Evolutionary conservation across 2,797 vertebrate genomes (phyloP), one percentile per base, ranked within the genome.

Genomic region (Xyrichtys novacula): DNA sequence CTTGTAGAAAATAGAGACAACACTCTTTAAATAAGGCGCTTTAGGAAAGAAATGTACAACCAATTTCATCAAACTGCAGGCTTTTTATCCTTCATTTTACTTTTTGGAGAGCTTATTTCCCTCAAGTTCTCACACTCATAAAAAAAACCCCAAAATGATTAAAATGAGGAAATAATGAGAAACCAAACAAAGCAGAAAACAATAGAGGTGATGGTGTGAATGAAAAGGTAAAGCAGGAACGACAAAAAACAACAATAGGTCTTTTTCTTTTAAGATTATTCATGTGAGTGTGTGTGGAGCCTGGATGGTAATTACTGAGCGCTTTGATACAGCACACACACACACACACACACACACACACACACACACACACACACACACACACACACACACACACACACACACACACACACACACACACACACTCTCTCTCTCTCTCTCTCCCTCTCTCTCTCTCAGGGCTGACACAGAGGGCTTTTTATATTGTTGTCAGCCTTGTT

Each of bases 401-500:
- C 42, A 22, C 42, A n/a, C n/a, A n/a, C n/a, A n/a, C n/a, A n/a
- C n/a, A n/a, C 12, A 44, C 42, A 43, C 19, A 22, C 40, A 20
- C 40, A 20, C 40, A 19, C 40, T 8, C n/a, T n/a, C n/a, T n/a
- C n/a, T n/a, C n/a, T n/a, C n/a, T n/a, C n/a, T n/a, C n/a, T n/a
- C n/a, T n/a, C n/a, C n/a, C n/a, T n/a, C n/a, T n/a, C n/a, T n/a
- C n/a, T n/a, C n/a, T n/a, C n/a, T 22, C 12, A 15, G 6, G 43
- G 43, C 32, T 4, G 2, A 61, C 47, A 52, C 50, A 6, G 22
- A 0, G 40, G 55, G 55, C 52, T 66, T 61, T 59, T 65, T 36
- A 43, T 15, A 12, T 38, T n/a, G 60, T 10, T 47, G 40, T 36
- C 32, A 44, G 64, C 40, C 67, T 39, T 60, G 71, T 76, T 64